A percentile compares a stretch with the other conserved stretches of the same genome.
Evolutionary conservation across 2,888 invertebrate species (phyloP).

Genomic region (Atherix ibis): DNA sequence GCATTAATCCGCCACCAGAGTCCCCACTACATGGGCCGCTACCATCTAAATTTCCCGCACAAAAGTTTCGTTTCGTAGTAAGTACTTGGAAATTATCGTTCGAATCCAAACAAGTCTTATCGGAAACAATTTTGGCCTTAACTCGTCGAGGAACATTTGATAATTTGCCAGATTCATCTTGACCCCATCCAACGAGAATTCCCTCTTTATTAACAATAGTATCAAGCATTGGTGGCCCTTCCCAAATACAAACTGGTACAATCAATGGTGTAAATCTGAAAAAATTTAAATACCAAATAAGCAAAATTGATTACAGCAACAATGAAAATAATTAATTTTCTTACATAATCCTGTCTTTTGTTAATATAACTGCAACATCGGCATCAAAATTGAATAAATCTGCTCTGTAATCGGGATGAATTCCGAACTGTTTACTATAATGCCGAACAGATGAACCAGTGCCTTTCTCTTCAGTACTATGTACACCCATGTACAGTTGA

Average conservation of each 20-base stretch:
- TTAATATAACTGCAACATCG: too few species aligned
- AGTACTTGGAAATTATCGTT: conserved; percentile 25
- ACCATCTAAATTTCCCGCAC: conserved; percentile 26
- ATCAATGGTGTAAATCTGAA: conserved; percentile 29
- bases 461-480: too few species aligned
- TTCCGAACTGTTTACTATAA: too few species aligned
- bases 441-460: too few species aligned
- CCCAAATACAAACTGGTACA: conserved; percentile 40
- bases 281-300: too few species aligned
- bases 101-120: conserved; percentile 36
- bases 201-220: conserved; percentile 33
- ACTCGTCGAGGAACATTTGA: conserved; percentile 30
- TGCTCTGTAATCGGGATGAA: too few species aligned
- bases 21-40: conserved; percentile 34
- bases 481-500: too few species aligned
- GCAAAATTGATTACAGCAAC: too few species aligned
- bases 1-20: conserved; percentile 43
- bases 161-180: conserved; percentile 23
- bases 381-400: too few species aligned
- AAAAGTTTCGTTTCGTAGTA: conserved; percentile 30
- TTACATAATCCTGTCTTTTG: too few species aligned
- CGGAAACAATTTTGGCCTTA: conserved; percentile 35
- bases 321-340: too few species aligned
- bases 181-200: conserved; percentile 39
- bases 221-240: conserved; percentile 18